Evolutionary conservation across 2,797 vertebrate species (phyloP).

Genomic region (Phrynocephalus vlangalii): DNA sequence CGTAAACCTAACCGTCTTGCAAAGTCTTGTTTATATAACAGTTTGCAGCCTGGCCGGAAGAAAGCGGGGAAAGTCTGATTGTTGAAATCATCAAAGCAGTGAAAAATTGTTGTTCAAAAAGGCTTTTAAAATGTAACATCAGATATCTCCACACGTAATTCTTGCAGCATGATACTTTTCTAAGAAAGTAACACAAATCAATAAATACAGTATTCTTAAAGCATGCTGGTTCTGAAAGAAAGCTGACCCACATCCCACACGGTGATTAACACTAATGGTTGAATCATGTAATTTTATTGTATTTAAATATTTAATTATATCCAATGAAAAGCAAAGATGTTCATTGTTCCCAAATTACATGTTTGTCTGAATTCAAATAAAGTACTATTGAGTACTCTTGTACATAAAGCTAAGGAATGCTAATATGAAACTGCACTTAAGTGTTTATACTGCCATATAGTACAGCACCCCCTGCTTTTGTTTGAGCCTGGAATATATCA

Average conservation of each 20-base stretch:
- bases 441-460: background rate
- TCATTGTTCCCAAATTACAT: background rate
- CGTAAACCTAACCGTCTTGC: slow-evolving; percentile 93
- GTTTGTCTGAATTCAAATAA: background rate
- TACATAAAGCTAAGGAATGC: background rate
- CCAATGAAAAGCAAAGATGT: background rate
- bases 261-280: background rate
- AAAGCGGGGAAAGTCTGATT: slow-evolving; percentile 59
- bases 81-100: slow-evolving; percentile 44
- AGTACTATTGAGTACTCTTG: background rate
- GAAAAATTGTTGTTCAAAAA: background rate
- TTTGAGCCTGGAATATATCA: background rate
- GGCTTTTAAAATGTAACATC: background rate
- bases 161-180: background rate
- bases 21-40: slow-evolving; percentile 98
- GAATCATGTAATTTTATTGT: background rate
- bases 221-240: background rate
- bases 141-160: background rate
- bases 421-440: background rate
- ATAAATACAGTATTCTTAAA: background rate
- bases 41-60: slow-evolving; percentile 90
- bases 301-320: background rate
- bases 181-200: background rate
- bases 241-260: background rate
- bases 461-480: background rate